Evolutionary conservation across 2,113 vertebrate species (phyloP).

Genomic region (Vireo altiloquus): DNA sequence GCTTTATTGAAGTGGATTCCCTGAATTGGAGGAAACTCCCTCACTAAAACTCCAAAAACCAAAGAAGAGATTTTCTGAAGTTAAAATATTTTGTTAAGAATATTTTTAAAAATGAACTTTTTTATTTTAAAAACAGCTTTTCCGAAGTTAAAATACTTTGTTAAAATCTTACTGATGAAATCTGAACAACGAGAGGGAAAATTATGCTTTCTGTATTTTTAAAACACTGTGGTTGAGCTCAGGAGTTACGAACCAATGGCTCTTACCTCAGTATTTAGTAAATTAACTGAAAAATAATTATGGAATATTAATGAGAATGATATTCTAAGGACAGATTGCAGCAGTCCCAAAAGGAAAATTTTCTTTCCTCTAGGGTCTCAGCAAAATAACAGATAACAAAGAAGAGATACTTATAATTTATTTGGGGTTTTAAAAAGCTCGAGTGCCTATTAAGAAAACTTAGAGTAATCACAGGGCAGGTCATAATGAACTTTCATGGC

Average conservation of each 20-base stretch:
- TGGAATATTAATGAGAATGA: not conserved
- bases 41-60: not conserved
- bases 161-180: not conserved
- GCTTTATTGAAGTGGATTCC: not conserved
- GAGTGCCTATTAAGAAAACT: not conserved
- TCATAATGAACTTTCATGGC: not conserved
- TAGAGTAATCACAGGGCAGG: not conserved
- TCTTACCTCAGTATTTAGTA: not conserved
- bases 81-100: not conserved
- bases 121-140: not conserved
- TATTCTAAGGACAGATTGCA: not conserved
- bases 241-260: not conserved
- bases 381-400: not conserved
- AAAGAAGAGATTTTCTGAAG: not conserved
- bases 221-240: not conserved
- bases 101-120: not conserved
- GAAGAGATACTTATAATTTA: not conserved
- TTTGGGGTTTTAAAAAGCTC: not conserved
- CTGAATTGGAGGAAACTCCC: not conserved
- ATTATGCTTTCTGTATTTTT: rapidly evolving
- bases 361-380: not conserved
- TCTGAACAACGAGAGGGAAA: not conserved
- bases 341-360: not conserved
- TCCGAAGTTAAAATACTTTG: not conserved
- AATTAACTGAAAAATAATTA: not conserved